phyloP scores from a whole-genome alignment of 2,113 vertebrate genomes.

The Nothoprocta pentlandii region DNA sequence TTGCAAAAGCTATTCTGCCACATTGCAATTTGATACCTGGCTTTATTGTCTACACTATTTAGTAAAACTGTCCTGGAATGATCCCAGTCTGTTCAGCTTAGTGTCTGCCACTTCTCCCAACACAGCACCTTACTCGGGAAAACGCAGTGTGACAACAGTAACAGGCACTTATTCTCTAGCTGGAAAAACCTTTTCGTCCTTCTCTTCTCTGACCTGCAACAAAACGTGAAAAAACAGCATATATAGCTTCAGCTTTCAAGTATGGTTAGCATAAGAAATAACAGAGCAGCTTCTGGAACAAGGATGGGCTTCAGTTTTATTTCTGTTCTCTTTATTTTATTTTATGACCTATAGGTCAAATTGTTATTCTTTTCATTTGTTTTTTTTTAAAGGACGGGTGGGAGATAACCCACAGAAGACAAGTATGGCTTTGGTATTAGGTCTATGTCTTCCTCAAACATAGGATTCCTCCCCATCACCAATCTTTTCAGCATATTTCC shows the following conservation, averaged over 20 bases:
- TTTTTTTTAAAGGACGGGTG: not conserved
- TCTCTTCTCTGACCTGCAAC: not conserved
- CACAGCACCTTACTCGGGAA: not conserved
- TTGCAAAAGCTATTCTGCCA: not conserved
- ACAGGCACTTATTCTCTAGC: not conserved
- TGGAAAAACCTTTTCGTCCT: not conserved
- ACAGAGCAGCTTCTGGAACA: not conserved
- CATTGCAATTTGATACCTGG: not conserved
- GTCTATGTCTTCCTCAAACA: rapidly evolving
- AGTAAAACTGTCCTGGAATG: constrained; percentile 20
- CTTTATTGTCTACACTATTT: not conserved
- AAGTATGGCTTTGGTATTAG: rapidly evolving
- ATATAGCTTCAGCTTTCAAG: not conserved
- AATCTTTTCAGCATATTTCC: not conserved
- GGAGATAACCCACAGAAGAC: not conserved
- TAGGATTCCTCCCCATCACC: not conserved
- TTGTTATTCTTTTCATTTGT: not conserved
- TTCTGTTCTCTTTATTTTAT: not conserved
- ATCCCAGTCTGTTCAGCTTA: not conserved
- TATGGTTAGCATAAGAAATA: not conserved
- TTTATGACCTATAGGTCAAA: not conserved
- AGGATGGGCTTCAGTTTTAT: not conserved
- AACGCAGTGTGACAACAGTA: not conserved
- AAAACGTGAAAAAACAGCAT: not conserved
- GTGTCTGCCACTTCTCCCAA: not conserved